Base-by-base conservation (phyloP, 2,113 vertebrate species). In the Gymnobelideus leadbeateri region DNA sequence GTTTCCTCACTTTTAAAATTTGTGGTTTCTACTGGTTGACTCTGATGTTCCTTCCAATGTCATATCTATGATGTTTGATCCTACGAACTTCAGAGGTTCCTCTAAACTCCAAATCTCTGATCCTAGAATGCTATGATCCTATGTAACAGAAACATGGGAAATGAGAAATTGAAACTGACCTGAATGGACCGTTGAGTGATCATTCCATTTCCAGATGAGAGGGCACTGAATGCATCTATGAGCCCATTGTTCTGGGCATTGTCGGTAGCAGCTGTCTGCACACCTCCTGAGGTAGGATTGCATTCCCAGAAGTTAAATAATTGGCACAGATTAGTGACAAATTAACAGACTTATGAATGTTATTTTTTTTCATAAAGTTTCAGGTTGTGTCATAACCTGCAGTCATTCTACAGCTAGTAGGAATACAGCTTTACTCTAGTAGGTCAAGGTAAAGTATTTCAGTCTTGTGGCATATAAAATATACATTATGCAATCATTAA, bases 181-280 rank as follows among this genome's bases (percentile, higher is more conserved):
- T 99, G 98, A 94, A 99, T 94, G 51, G 98, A 97, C 19, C 94
- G 96, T 77, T 98, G 97, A 54, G 95, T 94, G 26, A 68, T 8
- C 94, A 97, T 91, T 96, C 97, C 98, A 84, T 97, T 98, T 93
- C 94, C 94, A 46, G 98, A 97, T 2, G 97, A 97, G 77, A 99
- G 95, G 93, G 97, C 97, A 3, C 97, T 98, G 16, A 99, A 99
- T 11, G 96, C 98, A 91, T 99, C 98, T 31, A 99, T 95, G 89
- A 99, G 97, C 16, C 96, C 96, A 8, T 98, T 98, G 96, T 97
- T 97, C 95, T 98, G 95, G 90, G 93, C 68, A 25, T 94, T 77
- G 96, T 99, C 98, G 31, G 97, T 96, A 89, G 98, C 97, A 51
- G 92, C 92, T 43, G 96, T 97, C 90, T 95, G 96, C 52, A 97